phyloP scores from a whole-genome alignment of 2,888 invertebrate species.

The Galeruca laticollis region DNA sequence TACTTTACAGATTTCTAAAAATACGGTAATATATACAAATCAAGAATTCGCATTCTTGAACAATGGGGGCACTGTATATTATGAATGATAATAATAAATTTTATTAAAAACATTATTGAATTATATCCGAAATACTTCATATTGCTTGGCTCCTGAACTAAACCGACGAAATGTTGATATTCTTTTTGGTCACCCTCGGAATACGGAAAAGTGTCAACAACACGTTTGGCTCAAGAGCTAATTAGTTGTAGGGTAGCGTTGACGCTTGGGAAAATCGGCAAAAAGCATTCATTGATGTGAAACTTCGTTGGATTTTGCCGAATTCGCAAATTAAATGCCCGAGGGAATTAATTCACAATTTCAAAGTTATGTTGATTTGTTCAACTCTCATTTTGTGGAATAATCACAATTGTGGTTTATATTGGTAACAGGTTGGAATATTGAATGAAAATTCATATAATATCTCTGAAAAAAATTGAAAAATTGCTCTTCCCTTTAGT shows the following conservation, averaged over 20 bases:
- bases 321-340: neutral
- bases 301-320: neutral
- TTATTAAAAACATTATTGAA: neutral
- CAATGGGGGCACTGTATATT: too few relatives aligned
- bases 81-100: neutral
- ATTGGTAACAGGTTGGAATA: too few relatives aligned
- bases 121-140: neutral
- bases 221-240: conserved; percentile 52
- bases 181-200: conserved; percentile 23
- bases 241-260: conserved; percentile 37
- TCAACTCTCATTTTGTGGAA: neutral
- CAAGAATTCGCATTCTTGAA: too few relatives aligned
- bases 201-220: conserved; percentile 47
- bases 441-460: too few relatives aligned
- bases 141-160: neutral
- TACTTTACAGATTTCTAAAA: too few relatives aligned
- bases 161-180: neutral
- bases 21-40: too few relatives aligned
- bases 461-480: too few relatives aligned
- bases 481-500: too few relatives aligned
- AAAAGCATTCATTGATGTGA: conserved; percentile 30
- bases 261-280: conserved; percentile 16
- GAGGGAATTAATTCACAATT: neutral
- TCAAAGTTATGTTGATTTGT: too few relatives aligned
- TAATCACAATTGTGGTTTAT: too few relatives aligned